These are phyloP conservation scores for Eumerus sabulonum DNA, from an alignment of 2,888 invertebrate species.

Conservation along the genomic window DNA sequence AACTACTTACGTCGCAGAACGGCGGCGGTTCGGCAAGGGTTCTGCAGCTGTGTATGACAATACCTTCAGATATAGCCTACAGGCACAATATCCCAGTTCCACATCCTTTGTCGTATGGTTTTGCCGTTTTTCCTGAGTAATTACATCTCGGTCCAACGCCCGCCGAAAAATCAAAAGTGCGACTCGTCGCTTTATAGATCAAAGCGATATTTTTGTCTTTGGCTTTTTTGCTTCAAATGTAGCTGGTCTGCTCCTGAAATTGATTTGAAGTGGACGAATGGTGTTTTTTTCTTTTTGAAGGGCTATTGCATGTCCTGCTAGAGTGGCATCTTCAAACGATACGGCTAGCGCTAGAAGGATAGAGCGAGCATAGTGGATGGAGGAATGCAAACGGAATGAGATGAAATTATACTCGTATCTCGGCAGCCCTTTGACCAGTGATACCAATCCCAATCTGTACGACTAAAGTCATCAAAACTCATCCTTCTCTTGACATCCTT, in stretches of 20 bases:
- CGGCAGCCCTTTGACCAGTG: background rate
- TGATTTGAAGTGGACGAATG: no score
- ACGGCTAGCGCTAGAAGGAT: slow-evolving; percentile 15
- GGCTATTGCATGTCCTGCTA: slow-evolving; percentile 1
- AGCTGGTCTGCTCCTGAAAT: no score
- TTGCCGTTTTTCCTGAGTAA: slow-evolving; percentile 25
- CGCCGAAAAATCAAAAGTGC: slow-evolving; percentile 15
- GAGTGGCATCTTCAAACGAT: slow-evolving; percentile 25
- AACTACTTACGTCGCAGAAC: no score
- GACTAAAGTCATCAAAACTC: slow-evolving; percentile 24
- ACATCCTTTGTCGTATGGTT: slow-evolving; percentile 12
- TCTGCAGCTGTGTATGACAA: no score
- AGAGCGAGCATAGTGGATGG: slow-evolving; percentile 32
- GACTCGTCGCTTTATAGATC: background rate
- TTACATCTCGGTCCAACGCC: background rate
- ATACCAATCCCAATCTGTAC: background rate
- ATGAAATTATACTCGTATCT: slow-evolving; percentile 32
- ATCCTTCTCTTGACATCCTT: no score
- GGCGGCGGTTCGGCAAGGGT: no score
- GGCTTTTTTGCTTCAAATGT: no score
- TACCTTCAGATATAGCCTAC: no score
- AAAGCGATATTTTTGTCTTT: background rate
- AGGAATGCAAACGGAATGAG: slow-evolving; percentile 40
- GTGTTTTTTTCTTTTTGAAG: no score
- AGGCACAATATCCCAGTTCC: background rate